phyloP scores from a whole-genome alignment of 2,888 invertebrate species.

The Dicyrtomina minuta region DNA sequence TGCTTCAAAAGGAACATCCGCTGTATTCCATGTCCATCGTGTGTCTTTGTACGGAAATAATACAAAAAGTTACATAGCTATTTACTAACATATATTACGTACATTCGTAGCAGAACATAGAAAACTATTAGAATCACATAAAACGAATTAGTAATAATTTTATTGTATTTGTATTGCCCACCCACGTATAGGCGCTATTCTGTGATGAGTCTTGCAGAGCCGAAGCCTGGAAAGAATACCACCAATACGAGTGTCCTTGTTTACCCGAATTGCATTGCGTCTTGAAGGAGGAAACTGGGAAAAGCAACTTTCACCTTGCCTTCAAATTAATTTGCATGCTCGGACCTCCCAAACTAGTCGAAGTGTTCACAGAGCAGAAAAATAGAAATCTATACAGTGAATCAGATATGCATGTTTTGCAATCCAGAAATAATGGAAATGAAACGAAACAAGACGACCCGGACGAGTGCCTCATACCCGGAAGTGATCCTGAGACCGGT shows the following conservation, averaged over 20 bases:
- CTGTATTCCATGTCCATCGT: constrained; percentile 13
- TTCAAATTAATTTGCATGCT: constrained; percentile 7
- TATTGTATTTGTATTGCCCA: too few relatives aligned
- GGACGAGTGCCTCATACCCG: neutral
- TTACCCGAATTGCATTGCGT: neutral
- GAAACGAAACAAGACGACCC: neutral
- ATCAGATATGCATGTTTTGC: too few relatives aligned
- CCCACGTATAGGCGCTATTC: neutral
- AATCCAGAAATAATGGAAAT: too few relatives aligned
- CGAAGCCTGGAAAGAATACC: neutral
- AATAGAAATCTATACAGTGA: too few relatives aligned
- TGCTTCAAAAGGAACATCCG: constrained; percentile 7
- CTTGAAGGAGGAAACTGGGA: neutral
- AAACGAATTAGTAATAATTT: too few relatives aligned
- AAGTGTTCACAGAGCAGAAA: too few relatives aligned
- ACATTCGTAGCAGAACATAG: too few relatives aligned
- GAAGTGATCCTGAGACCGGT: neutral
- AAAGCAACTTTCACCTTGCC: neutral
- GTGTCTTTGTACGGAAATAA: constrained; percentile 10
- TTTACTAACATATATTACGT: neutral
- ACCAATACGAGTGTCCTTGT: constrained; percentile 21
- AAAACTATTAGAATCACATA: too few relatives aligned
- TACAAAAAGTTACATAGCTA: too few relatives aligned
- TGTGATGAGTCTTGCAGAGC: neutral
- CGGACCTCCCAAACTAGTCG: neutral